Evolutionary conservation across 2,888 invertebrate species (phyloP).

Genomic region (Drosophila lutescens): DNA sequence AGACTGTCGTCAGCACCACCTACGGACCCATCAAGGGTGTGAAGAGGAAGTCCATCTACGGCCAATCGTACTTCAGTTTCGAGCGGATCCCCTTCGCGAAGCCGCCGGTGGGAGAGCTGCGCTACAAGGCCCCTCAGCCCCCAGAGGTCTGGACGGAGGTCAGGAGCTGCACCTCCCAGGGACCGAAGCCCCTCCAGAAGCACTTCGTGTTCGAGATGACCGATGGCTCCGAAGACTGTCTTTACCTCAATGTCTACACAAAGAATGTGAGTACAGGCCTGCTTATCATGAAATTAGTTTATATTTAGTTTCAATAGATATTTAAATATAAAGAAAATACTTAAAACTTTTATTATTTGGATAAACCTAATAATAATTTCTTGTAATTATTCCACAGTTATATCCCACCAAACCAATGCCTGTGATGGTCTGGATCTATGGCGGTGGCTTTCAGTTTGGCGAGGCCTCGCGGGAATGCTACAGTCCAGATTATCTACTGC

Average conservation of each 20-base stretch:
- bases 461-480: conserved; percentile 84
- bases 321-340: no score
- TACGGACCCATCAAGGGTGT: conserved; percentile 83
- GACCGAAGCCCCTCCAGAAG: conserved; percentile 82
- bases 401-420: conserved; percentile 81
- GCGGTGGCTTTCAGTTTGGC: conserved; percentile 85
- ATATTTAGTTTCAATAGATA: background rate
- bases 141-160: conserved; percentile 84
- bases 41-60: conserved; percentile 83
- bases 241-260: conserved; percentile 85
- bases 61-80: conserved; percentile 82
- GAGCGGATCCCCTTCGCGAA: conserved; percentile 83
- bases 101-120: conserved; percentile 82
- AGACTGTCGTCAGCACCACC: conserved; percentile 80
- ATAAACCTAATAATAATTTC: background rate
- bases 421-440: conserved; percentile 86
- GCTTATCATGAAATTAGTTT: no score
- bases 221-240: conserved; percentile 86
- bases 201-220: conserved; percentile 83
- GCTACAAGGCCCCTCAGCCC: conserved; percentile 84
- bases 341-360: no score
- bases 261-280: conserved; percentile 77
- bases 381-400: conserved; percentile 56
- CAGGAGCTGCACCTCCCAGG: conserved; percentile 84
- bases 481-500: conserved; percentile 85